A percentile compares a stretch with the other conserved stretches of the same genome.
These are phyloP conservation scores for Labroides dimidiatus DNA, from an alignment of 2,797 vertebrate species.

Conservation along the genomic window DNA sequence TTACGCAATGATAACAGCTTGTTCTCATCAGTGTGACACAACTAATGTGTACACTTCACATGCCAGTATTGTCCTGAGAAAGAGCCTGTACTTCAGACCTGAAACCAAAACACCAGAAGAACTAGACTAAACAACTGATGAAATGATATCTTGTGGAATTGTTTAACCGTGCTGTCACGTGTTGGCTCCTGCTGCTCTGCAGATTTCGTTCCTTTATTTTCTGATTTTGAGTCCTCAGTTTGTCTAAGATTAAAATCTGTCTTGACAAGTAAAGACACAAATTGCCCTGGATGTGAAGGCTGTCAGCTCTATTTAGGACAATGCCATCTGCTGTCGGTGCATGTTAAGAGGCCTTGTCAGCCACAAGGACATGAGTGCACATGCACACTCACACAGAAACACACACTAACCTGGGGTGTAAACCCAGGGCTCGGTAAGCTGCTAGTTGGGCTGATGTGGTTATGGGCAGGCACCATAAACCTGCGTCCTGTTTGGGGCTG, in stretches of 20 bases:
- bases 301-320: constrained; percentile 78
- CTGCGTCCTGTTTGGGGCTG: constrained; percentile 56
- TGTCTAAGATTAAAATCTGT: constrained; percentile 57
- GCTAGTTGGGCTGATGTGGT: constrained; percentile 62
- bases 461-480: constrained; percentile 59
- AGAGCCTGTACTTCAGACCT: constrained; percentile 39
- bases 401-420: constrained; percentile 66
- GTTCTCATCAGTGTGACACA: constrained; percentile 62
- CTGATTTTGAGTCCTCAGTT: constrained; percentile 49
- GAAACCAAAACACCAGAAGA: constrained; percentile 61
- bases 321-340: constrained; percentile 58
- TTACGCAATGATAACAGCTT: constrained; percentile 68
- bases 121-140: constrained; percentile 82
- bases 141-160: constrained; percentile 63
- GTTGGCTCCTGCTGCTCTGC: constrained; percentile 49
- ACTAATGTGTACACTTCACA: constrained; percentile 46
- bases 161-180: constrained; percentile 33
- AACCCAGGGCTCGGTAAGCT: constrained; percentile 59
- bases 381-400: constrained; percentile 20
- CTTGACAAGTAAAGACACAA: constrained; percentile 65
- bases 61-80: constrained; percentile 40
- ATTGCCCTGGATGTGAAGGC: constrained; percentile 67
- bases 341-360: constrained; percentile 63
- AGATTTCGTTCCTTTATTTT: constrained; percentile 40
- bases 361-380: constrained; percentile 44